Evolutionary conservation across 2,113 vertebrate genomes (phyloP).

Genomic region (Equus przewalskii): DNA sequence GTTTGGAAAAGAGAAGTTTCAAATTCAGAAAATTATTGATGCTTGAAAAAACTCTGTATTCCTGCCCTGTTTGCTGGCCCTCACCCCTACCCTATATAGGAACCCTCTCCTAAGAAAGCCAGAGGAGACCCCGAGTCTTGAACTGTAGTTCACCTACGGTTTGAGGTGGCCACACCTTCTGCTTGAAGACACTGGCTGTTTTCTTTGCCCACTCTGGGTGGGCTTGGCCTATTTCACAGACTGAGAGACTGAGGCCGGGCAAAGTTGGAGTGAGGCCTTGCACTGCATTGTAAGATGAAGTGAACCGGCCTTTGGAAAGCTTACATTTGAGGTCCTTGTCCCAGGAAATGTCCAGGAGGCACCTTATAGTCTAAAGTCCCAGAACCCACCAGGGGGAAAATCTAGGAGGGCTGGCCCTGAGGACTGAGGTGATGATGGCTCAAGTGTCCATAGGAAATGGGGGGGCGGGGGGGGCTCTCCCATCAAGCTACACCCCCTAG

Average conservation of each 20-base stretch:
- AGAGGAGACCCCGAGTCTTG: neutral
- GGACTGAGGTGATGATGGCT: neutral
- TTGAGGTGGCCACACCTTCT: neutral
- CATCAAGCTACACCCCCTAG: neutral
- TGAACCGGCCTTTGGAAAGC: neutral
- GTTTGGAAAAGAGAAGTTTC: slow-evolving; percentile 62
- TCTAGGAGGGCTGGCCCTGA: neutral
- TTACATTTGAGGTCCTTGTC: neutral
- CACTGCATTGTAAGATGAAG: neutral
- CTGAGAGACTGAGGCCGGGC: neutral
- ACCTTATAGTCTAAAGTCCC: neutral
- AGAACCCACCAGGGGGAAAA: neutral
- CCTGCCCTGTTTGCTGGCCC: neutral
- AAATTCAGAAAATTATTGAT: slow-evolving; percentile 57
- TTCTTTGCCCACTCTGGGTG: neutral
- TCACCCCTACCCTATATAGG: neutral
- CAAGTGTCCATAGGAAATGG: neutral
- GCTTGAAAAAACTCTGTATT: slow-evolving; percentile 31
- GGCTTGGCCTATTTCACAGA: neutral
- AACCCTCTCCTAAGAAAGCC: slow-evolving; percentile 39
- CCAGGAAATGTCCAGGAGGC: neutral
- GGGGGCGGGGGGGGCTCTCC: neutral
- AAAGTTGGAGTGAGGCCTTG: neutral
- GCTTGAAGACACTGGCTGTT: neutral
- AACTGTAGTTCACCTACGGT: neutral